phyloP scores from a whole-genome alignment of 2,113 vertebrate species.

The Alethe diademata region DNA sequence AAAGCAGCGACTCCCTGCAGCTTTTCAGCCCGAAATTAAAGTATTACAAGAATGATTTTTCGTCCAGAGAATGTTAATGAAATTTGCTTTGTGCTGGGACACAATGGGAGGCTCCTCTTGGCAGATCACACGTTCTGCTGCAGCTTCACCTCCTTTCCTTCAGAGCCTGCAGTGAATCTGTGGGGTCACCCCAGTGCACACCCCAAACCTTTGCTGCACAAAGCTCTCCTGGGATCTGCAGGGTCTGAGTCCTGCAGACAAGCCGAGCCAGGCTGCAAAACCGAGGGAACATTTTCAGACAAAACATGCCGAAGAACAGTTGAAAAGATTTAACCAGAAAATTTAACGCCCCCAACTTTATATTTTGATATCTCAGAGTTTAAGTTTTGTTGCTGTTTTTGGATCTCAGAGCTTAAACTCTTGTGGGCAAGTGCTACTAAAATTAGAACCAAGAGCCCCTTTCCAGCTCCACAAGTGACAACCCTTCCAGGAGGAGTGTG shows the following conservation, averaged over 20 bases:
- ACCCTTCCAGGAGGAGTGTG: background rate
- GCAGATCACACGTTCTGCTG: conserved; percentile 11
- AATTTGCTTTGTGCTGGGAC: conserved; percentile 26
- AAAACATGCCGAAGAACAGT: background rate
- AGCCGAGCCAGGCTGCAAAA: background rate
- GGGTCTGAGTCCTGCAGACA: background rate
- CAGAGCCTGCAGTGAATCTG: background rate
- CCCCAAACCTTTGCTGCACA: background rate
- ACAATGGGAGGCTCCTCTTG: conserved; percentile 7
- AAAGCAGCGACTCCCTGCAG: background rate
- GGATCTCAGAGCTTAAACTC: background rate
- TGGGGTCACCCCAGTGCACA: background rate
- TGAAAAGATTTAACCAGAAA: background rate
- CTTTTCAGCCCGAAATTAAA: conserved; percentile 12
- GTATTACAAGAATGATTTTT: background rate
- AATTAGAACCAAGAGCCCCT: background rate
- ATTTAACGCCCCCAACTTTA: background rate
- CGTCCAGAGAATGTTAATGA: conserved; percentile 46
- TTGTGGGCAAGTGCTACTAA: background rate
- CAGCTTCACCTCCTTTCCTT: background rate
- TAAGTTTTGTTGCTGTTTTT: background rate
- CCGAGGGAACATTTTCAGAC: background rate
- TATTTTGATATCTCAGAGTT: background rate
- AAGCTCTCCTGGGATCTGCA: background rate
- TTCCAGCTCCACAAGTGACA: background rate